Evolutionary conservation across 2,888 invertebrate genomes (phyloP), one percentile per base, ranked within the genome.

Genomic region (Sphaerophoria taeniata): DNA sequence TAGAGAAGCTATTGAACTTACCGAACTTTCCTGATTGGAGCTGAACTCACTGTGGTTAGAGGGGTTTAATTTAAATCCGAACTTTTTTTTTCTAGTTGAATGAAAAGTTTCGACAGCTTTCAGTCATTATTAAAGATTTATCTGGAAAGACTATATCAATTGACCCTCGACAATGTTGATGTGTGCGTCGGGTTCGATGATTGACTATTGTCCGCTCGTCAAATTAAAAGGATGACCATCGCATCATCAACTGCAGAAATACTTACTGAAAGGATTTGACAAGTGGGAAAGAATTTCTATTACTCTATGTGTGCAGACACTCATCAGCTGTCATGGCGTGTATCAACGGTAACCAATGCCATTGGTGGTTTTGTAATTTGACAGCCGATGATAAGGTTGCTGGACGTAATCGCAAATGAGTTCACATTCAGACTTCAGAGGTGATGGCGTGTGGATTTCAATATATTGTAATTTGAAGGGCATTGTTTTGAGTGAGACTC

Each of bases 1-100:
- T 78, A 78, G 78, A 78, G 63, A 49, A 65, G 63, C 83, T 83
- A 74, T 83, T 83, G 83, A 78, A 51, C 34, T 58, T 69, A 51
- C 5, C 11, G 45, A 39, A 43, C 60, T 16, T 60, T 60, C 39
- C 43, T 39, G 43, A 0, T 11, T 33, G 24, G 43, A 43, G 12
- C 43, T 43, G 9, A 7, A 9, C 9, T 39, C 43, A 24, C 24
- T 24, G 24, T 51, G 43, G 11, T 11, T 16, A 43, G 24, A 43
- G 47, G 71, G 47, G 12, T 75, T 39, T 6, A n/a, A 36, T 55
- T 36, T 75, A 16, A 4, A 24, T 24, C 24, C 24, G 45, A 9
- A 2, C 3, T 4, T 43, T 43, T 43, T 43, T 63, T 47, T 34
- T 47, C 7, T 45, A 5, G 45, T 16, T 47, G 7, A 33, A 9